Conservation (phyloP, 2,113 vertebrate species). For the human (Homo sapiens) region GRCh38 chr12:126293501-126294000, state of each 20-base stretch:
- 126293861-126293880: not conserved
- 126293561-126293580: too few species aligned
- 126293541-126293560: not conserved
- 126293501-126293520: not conserved
- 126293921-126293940: not conserved
- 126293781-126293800: not conserved
- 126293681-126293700: not conserved
- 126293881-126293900: too few species aligned
- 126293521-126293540: not conserved
- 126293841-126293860: not conserved
- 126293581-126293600: not conserved
- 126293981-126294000: not conserved
- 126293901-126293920: too few species aligned
- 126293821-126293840: not conserved
- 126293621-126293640: too few species aligned
- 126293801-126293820: not conserved
- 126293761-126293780: not conserved
- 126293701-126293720: not conserved
- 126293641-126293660: not conserved
- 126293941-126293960: too few species aligned
- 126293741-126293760: fast-evolving
- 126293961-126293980: too few species aligned
- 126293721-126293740: fast-evolving
- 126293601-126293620: not conserved
- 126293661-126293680: fast-evolving